Base-by-base conservation (phyloP, 2,888 invertebrate species). In the Fabriciana adippe region DNA sequence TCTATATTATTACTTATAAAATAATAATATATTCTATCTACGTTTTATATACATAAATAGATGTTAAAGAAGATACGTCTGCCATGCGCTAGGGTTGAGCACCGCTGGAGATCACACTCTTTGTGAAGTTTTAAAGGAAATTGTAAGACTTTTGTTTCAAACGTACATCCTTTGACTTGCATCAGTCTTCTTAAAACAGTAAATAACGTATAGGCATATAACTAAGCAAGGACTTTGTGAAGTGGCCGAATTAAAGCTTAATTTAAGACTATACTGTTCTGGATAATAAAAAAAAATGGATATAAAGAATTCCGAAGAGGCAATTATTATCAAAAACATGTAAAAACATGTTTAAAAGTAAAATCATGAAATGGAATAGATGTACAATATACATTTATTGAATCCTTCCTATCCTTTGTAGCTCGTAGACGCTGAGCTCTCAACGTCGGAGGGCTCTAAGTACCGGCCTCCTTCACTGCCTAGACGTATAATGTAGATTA, bases 381-480 rank as follows among this genome's bases (percentile, higher is more conserved):
- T 59, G 47, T 59, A 47, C 45, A 47, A 45, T 59, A 15, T 59
- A 47, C 45, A 47, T 59, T 59, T 59, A 59, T 59, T 26, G 31
- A 47, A 59, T 47, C 47, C 47, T 26, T 59, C 11, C 11, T 47
- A 15, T 21, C 57, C 47, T 47, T 47, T 59, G 57, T 26, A 47
- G 47, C n/a, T 59, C 53, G 64, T 55, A 65, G 65, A 65, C 65
- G 45, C 48, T 35, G 16, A 57, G 57, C 65, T 26, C 65, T 65
- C 26, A 26, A 53, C 57, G 51, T 45, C 21, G 26, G 26, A 35
- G 64, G 65, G 65, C 57, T 65, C 45, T 53, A 65, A 65, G 64
- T 57, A 45, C 64, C 64, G 56, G 35, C 64, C 65, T 35, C 31
- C 57, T 59, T 26, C 57, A 59, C 26, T 11, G 47, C 57, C 47